These are phyloP conservation scores for Anoplophora glabripennis DNA, from an alignment of 1,140 invertebrate genomes.

Conservation along the genomic window DNA sequence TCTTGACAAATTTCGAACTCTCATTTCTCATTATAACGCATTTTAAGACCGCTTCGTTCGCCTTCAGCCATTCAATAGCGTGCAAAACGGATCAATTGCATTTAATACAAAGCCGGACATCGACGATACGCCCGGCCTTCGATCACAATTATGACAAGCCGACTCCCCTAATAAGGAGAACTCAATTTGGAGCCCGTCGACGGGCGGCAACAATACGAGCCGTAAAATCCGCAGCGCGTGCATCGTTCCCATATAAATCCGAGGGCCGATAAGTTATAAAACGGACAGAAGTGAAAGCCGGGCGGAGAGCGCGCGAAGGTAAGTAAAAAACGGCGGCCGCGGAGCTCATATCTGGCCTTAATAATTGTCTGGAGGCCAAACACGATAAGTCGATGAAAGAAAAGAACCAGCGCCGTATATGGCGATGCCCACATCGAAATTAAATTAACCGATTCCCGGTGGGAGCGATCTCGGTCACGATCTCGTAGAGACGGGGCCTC, in stretches of 20 bases:
- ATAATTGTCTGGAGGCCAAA: slow-evolving; percentile 35
- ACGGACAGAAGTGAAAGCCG: neutral
- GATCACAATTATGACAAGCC: neutral
- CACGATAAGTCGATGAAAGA: slow-evolving; percentile 18
- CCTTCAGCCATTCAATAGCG: no score
- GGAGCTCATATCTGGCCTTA: slow-evolving; percentile 24
- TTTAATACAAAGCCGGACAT: no score
- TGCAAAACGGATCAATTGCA: no score
- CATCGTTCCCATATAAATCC: slow-evolving; percentile 18
- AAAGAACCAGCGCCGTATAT: slow-evolving; percentile 28
- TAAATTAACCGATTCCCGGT: slow-evolving; percentile 30
- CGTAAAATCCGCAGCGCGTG: slow-evolving; percentile 4
- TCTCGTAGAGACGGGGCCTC: neutral
- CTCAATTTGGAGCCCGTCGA: neutral
- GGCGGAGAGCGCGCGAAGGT: slow-evolving; percentile 14
- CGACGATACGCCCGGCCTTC: neutral
- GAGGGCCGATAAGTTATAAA: slow-evolving; percentile 7
- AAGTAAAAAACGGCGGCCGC: slow-evolving; percentile 19
- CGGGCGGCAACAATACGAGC: neutral
- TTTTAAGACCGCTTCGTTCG: no score
- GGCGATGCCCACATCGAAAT: slow-evolving; percentile 31
- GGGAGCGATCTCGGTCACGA: slow-evolving; percentile 12
- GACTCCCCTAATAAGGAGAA: slow-evolving; percentile 11
- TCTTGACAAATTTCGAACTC: no score
- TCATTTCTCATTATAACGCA: no score